These are phyloP conservation scores for Chydorus sphaericus DNA, from an alignment of 2,888 invertebrate genomes.

Conservation along the genomic window DNA sequence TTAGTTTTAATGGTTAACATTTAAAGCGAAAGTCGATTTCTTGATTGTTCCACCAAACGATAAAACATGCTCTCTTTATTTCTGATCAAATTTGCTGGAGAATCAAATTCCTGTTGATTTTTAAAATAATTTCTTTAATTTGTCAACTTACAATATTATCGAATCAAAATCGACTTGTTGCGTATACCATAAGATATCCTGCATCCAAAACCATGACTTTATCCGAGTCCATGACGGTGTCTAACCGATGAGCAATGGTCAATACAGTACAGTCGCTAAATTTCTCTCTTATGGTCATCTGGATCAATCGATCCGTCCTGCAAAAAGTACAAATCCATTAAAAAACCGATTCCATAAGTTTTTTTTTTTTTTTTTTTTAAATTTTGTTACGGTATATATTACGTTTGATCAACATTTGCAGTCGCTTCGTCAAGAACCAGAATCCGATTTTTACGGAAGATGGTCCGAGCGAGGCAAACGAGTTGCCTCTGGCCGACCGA, in stretches of 20 bases:
- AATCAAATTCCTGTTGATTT: conserved; percentile 46
- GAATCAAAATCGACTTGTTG: too few relatives aligned
- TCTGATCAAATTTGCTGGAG: conserved; percentile 50
- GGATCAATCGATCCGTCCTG: conserved; percentile 70
- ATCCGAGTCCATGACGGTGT: conserved; percentile 88
- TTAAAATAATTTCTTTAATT: not conserved
- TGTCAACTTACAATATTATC: not conserved
- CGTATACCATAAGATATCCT: conserved; percentile 46
- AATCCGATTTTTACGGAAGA: conserved; percentile 65
- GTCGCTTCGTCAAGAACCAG: conserved; percentile 88
- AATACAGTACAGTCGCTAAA: conserved; percentile 72
- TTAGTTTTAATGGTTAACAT: too few relatives aligned
- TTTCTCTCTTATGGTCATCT: conserved; percentile 61
- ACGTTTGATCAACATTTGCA: conserved; percentile 80
- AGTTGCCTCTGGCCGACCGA: conserved; percentile 82
- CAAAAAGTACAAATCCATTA: too few relatives aligned
- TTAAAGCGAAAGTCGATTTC: too few relatives aligned
- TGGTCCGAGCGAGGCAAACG: conserved; percentile 75
- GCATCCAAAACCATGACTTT: conserved; percentile 72
- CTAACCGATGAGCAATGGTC: conserved; percentile 78
- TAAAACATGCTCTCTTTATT: conserved; percentile 45
- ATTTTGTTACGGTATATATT: conserved; percentile 2
- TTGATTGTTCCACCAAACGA: conserved; percentile 52
- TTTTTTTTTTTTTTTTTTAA: not conserved
- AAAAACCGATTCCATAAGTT: too few relatives aligned